Conservation (phyloP, 1,140 invertebrate genomes). For the Drosophila bifasciata region DNA sequence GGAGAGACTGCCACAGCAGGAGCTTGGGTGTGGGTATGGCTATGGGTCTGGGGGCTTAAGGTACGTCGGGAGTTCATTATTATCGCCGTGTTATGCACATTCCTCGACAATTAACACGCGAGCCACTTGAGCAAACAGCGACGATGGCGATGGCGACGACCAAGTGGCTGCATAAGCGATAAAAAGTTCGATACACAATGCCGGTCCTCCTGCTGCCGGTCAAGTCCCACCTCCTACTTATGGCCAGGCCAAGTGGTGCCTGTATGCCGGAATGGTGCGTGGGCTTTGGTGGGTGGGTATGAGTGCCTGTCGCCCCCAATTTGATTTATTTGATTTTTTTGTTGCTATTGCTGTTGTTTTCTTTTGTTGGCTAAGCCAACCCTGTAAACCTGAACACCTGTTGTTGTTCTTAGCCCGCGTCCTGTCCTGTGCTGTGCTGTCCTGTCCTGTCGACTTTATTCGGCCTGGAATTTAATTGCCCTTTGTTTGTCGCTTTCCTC, state of each 20-base stretch:
- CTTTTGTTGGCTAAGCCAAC: constrained; percentile 58
- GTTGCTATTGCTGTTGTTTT: constrained; percentile 4
- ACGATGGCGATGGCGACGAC: constrained; percentile 43
- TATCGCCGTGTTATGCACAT: constrained; percentile 77
- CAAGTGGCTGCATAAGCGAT: constrained; percentile 75
- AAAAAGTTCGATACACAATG: constrained; percentile 74
- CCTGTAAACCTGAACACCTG: constrained; percentile 74
- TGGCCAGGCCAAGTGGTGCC: neutral
- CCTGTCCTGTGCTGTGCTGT: constrained; percentile 17
- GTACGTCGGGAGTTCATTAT: constrained; percentile 52
- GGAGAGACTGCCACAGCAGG: constrained; percentile 24
- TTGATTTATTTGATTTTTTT: constrained; percentile 70
- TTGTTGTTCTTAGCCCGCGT: constrained; percentile 49
- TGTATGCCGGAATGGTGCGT: constrained; percentile 8
- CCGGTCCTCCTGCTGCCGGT: constrained; percentile 42
- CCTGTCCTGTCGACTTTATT: constrained; percentile 62
- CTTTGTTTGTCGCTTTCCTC: constrained; percentile 71
- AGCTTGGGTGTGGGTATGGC: neutral
- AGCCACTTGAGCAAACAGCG: constrained; percentile 77
- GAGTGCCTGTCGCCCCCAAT: constrained; percentile 61
- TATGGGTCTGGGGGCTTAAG: constrained; percentile 11
- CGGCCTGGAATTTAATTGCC: constrained; percentile 73
- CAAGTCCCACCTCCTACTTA: constrained; percentile 35
- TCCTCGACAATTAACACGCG: constrained; percentile 81
- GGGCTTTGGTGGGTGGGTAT: constrained; percentile 24